phyloP scores from a whole-genome alignment of 2,797 vertebrate species.

The Falco biarmicus region DNA sequence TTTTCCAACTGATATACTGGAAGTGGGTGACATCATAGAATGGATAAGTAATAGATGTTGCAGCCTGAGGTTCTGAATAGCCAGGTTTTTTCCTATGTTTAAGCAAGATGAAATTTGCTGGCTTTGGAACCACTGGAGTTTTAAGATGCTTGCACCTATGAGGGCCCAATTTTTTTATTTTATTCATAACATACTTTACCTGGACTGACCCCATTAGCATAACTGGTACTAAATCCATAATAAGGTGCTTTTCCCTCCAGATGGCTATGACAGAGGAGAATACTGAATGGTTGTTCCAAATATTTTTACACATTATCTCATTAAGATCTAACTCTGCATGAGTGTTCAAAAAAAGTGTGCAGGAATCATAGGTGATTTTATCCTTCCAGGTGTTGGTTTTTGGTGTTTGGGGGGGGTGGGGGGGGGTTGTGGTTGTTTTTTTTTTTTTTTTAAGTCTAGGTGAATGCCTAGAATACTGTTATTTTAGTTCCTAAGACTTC shows the following conservation, averaged over 20 bases:
- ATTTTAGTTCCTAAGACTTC: conserved; percentile 30
- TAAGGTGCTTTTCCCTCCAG: background rate
- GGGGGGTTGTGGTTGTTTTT: too few relatives aligned
- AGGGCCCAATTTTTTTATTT: background rate
- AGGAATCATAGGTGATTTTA: background rate
- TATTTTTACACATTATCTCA: background rate
- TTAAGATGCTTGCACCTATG: background rate
- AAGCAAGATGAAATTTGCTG: background rate
- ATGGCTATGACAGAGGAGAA: background rate
- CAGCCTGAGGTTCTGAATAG: background rate
- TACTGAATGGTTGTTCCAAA: background rate
- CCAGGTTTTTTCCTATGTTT: background rate
- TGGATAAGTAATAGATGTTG: background rate
- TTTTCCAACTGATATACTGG: background rate
- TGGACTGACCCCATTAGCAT: background rate
- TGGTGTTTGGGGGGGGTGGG: too few relatives aligned
- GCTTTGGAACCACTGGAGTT: background rate
- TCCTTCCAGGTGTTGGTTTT: background rate
- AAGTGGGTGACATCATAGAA: background rate
- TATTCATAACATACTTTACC: background rate
- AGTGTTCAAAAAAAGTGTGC: background rate
- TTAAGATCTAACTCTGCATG: background rate
- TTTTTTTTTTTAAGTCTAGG: background rate
- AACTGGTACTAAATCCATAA: background rate
- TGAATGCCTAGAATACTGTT: background rate